These are phyloP conservation scores for Globodera ellingtonae DNA, from an alignment of 1,140 invertebrate genomes.

Conservation along the genomic window DNA sequence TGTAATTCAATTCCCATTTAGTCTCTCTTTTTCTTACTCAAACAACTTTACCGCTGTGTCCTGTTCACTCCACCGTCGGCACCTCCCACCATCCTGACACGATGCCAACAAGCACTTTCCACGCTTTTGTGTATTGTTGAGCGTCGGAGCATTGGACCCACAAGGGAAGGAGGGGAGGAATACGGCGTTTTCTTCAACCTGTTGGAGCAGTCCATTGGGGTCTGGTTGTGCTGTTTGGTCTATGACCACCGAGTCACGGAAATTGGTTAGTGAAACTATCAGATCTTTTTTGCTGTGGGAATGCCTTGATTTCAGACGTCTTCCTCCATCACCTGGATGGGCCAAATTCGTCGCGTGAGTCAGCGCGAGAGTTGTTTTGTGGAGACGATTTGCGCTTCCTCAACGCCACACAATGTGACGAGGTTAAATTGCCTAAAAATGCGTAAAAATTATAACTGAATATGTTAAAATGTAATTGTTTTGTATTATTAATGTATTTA, in stretches of 20 bases:
- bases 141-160: neutral
- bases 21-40: slow-evolving; percentile 45
- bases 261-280: slow-evolving; percentile 45
- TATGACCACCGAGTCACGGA: slow-evolving; percentile 47
- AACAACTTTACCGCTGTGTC: slow-evolving; percentile 48
- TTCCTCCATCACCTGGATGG: slow-evolving; percentile 49
- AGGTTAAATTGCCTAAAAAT: neutral
- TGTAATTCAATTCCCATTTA: slow-evolving; percentile 31
- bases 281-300: neutral
- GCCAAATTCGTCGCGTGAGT: slow-evolving; percentile 7
- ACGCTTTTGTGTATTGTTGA: slow-evolving; percentile 27
- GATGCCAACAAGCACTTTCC: slow-evolving; percentile 30
- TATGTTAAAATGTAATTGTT: neutral
- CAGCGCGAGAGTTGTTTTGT: slow-evolving; percentile 44
- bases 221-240: slow-evolving; percentile 50
- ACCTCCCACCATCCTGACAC: slow-evolving; percentile 22
- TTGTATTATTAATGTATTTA: neutral
- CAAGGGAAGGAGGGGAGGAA: neutral
- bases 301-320: slow-evolving; percentile 44
- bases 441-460: neutral
- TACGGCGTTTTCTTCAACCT: neutral
- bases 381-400: slow-evolving; percentile 54
- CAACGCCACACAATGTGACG: slow-evolving; percentile 3
- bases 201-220: slow-evolving; percentile 38
- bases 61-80: slow-evolving; percentile 38